phyloP scores from a whole-genome alignment of 2,113 vertebrate genomes.

The Tympanuchus pallidicinctus region DNA sequence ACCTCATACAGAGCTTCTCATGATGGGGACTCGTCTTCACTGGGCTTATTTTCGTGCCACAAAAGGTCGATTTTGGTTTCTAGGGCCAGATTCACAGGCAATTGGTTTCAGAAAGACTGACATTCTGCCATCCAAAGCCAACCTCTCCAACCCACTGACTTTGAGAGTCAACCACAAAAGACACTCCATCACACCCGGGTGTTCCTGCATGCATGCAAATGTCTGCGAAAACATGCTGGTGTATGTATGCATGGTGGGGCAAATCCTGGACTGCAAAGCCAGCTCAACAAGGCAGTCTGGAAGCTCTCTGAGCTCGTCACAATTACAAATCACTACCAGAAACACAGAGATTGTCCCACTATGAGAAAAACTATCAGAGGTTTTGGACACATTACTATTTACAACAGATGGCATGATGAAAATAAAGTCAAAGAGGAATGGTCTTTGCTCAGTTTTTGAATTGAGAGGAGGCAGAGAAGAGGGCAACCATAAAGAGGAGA shows the following conservation, averaged over 20 bases:
- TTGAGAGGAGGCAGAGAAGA: background rate
- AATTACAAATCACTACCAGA: background rate
- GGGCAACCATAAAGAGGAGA: background rate
- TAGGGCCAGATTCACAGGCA: background rate
- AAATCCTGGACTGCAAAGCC: background rate
- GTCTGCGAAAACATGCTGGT: background rate
- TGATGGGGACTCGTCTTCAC: background rate
- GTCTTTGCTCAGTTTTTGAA: background rate
- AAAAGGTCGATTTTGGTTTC: background rate
- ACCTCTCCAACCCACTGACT: background rate
- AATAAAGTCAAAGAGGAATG: slow-evolving; percentile 1
- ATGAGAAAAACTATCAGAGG: background rate
- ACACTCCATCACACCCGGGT: background rate
- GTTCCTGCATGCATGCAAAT: background rate
- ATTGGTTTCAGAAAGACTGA: background rate
- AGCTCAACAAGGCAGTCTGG: background rate
- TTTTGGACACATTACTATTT: background rate
- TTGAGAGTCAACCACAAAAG: background rate
- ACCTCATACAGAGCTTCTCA: background rate
- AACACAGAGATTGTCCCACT: rapidly evolving
- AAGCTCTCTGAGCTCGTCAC: background rate
- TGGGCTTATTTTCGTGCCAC: background rate
- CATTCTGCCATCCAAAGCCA: background rate
- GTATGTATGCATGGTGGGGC: background rate
- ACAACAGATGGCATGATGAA: background rate